These are phyloP conservation scores for Grammomys surdaster DNA, from an alignment of 2,113 vertebrate species.

Conservation along the genomic window DNA sequence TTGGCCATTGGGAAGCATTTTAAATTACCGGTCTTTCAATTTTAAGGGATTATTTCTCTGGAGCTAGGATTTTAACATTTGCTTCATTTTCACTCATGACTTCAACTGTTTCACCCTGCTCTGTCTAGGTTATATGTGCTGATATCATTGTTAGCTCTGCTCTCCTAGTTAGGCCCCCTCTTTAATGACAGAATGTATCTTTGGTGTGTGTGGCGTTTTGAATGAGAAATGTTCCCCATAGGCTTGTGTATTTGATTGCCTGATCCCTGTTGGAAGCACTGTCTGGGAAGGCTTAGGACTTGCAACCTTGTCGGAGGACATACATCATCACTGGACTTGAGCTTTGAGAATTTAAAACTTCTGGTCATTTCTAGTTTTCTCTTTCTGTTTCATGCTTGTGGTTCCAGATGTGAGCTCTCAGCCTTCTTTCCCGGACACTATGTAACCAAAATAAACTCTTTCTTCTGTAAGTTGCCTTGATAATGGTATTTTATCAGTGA, in stretches of 20 bases:
- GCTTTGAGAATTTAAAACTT: neutral
- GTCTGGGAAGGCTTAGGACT: neutral
- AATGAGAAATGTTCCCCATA: neutral
- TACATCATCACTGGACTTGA: neutral
- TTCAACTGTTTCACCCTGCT: neutral
- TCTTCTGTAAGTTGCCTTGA: neutral
- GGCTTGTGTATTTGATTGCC: neutral
- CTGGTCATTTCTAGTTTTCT: neutral
- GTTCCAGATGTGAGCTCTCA: neutral
- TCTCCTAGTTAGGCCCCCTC: neutral
- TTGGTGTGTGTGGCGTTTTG: neutral
- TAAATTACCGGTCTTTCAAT: neutral
- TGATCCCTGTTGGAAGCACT: neutral
- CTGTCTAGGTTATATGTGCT: neutral
- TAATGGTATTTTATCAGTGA: neutral
- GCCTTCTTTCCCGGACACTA: neutral
- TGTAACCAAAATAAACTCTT: neutral
- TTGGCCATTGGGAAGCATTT: neutral
- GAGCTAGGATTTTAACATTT: neutral
- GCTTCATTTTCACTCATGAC: neutral
- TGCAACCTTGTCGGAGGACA: neutral
- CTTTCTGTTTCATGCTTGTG: neutral
- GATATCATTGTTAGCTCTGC: neutral
- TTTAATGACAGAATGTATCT: neutral
- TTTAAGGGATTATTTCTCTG: neutral